phyloP scores from a whole-genome alignment of 2,113 vertebrate species.

The rabbit (Oryctolagus cuniculus) region DNA sequence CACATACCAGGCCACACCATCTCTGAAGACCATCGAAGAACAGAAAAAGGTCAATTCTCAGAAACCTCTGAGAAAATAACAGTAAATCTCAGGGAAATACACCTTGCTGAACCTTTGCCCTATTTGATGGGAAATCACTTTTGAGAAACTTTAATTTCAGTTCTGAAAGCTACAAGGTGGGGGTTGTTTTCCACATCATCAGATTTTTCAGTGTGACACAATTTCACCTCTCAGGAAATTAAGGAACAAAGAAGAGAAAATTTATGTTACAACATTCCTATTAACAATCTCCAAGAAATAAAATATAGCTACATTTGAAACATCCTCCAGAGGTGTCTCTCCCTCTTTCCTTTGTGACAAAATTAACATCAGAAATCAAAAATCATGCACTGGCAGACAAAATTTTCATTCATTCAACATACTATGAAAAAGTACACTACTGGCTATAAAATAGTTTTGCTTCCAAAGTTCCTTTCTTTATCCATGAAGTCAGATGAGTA shows the following conservation, averaged over 20 bases:
- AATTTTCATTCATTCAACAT: constrained; percentile 48
- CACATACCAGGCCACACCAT: neutral
- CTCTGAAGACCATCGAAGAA: constrained; percentile 36
- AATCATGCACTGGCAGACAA: constrained; percentile 48
- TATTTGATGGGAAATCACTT: constrained; percentile 47
- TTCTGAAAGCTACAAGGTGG: neutral
- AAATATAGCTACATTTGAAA: constrained; percentile 29
- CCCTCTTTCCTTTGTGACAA: constrained; percentile 39
- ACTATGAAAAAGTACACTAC: constrained; percentile 30
- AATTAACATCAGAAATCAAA: constrained; percentile 65
- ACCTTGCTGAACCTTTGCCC: constrained; percentile 24
- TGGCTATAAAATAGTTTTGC: constrained; percentile 27
- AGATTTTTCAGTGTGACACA: constrained; percentile 13
- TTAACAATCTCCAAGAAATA: constrained; percentile 40
- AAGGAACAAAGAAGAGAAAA: neutral
- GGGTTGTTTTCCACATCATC: neutral
- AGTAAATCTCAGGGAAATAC: constrained; percentile 40
- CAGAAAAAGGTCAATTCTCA: constrained; percentile 14
- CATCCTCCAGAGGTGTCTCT: constrained; percentile 10
- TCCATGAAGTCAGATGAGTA: neutral
- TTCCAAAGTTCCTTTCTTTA: neutral
- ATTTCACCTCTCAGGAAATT: constrained; percentile 32
- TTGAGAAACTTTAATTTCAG: constrained; percentile 63
- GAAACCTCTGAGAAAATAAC: constrained; percentile 52
- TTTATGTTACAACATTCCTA: neutral